phyloP scores from a whole-genome alignment of 2,113 vertebrate genomes.

The Butorides virescens region DNA sequence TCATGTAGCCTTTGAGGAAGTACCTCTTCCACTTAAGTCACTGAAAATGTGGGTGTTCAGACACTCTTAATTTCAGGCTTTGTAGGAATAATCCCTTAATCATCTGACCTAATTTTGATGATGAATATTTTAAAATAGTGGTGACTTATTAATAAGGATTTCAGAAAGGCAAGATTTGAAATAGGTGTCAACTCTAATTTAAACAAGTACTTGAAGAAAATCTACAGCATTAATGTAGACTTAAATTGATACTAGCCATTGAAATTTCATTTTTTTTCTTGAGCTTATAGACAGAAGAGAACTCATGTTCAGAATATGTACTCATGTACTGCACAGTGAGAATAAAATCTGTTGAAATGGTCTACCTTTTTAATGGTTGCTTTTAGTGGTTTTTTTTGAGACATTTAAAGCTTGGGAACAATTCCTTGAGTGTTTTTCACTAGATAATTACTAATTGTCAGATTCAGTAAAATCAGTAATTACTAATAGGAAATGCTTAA shows the following conservation, averaged over 20 bases:
- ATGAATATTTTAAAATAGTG: constrained; percentile 65
- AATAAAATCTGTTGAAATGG: neutral
- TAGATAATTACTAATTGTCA: constrained; percentile 24
- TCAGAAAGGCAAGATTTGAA: constrained; percentile 53
- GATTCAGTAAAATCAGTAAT: neutral
- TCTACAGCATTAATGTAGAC: constrained; percentile 34
- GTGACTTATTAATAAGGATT: constrained; percentile 64
- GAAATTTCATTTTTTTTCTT: constrained; percentile 29
- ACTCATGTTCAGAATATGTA: neutral
- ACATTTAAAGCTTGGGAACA: neutral
- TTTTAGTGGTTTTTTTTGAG: neutral
- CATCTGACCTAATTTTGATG: constrained; percentile 63
- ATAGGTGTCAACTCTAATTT: constrained; percentile 59
- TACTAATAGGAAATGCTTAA: neutral
- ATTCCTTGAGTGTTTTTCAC: neutral
- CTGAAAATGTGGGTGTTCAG: constrained; percentile 22
- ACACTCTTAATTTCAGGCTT: constrained; percentile 42
- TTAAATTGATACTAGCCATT: constrained; percentile 46
- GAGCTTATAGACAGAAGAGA: neutral
- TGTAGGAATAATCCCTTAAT: constrained; percentile 59
- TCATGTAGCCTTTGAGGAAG: constrained; percentile 7
- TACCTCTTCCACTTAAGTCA: neutral
- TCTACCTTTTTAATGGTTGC: neutral
- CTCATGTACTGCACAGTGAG: neutral
- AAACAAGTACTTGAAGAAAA: constrained; percentile 58